Base-by-base conservation (phyloP, 2,113 vertebrate genomes). In the Clinocottus analis region DNA sequence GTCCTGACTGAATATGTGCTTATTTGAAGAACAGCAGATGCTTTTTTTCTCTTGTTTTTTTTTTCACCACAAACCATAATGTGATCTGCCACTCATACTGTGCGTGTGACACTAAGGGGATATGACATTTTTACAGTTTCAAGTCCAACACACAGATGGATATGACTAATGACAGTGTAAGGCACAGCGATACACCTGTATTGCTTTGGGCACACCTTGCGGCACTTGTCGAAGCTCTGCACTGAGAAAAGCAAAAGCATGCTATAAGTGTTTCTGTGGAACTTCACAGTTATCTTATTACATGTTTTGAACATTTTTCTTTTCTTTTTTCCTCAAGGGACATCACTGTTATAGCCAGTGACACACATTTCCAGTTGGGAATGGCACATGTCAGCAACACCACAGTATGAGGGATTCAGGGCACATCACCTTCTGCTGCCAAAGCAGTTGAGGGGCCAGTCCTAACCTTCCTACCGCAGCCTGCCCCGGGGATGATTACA, bases 401-500 rank as follows among this genome's bases (percentile, higher is more conserved):
- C 21, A 17, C 35, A 31, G 23, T 64, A 55, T 56, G 56, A 81
- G 79, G 69, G 60, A 72, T 60, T 62, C 56, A 41, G 16, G 25
- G 23, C n/a, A 23, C 35, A 51, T 37, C 14, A 64, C 16, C 51
- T 56, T 21, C 29, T 74, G 73, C 60, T 33, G 72, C 49, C 56
- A 31, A 41, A 55, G 51, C 12, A 55, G 51, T 25, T 55, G 78
- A 78, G 86, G 85, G 82, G 81, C 59, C 77, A 39, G 53, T 43
- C 33, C 23, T n/a, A 27, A 56, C 53, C 53, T 84, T 77, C 16
- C 59, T 79, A 67, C 80, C 55, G 76, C 66, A 87, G 80, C 79
- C 72, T 88, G 89, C 84, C 85, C 85, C 41, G 69, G 56, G 79
- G 64, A 82, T 86, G 90, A 87, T 85, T 84, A 87, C 75, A 88